Conservation (phyloP, 2,888 invertebrate genomes). For the Halictus ligatus region DNA sequence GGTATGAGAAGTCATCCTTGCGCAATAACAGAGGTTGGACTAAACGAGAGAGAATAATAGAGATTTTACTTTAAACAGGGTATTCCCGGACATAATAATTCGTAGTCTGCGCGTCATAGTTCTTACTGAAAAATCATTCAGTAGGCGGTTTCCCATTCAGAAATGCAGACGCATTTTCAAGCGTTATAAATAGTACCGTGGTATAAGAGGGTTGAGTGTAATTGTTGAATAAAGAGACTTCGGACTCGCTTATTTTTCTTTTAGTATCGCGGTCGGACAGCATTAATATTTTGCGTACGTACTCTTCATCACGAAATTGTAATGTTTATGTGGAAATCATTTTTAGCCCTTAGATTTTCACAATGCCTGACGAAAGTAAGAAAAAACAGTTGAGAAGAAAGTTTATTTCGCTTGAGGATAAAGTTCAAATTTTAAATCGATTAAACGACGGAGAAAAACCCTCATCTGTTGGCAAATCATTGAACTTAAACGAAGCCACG, state of each 20-base stretch:
- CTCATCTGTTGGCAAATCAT: constrained; percentile 54
- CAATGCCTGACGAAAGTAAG: constrained; percentile 26
- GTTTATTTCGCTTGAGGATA: constrained; percentile 57
- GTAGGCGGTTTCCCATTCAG: background rate
- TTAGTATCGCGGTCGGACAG: background rate
- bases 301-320: background rate
- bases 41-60: background rate
- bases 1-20: too few species aligned
- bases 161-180: background rate
- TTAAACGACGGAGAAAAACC: constrained; percentile 52
- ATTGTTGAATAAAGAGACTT: background rate
- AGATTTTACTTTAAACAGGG: background rate
- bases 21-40: background rate
- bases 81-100: background rate
- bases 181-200: background rate
- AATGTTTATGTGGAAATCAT: background rate
- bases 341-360: background rate
- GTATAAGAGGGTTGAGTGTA: background rate
- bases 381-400: constrained; percentile 56
- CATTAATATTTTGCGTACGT: background rate
- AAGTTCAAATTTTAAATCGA: constrained; percentile 60
- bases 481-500: constrained; percentile 57
- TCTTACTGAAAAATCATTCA: background rate
- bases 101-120: too few species aligned
- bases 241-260: background rate